These are phyloP conservation scores for Eleutherodactylus coqui DNA, from an alignment of 2,797 vertebrate species.

Conservation along the genomic window DNA sequence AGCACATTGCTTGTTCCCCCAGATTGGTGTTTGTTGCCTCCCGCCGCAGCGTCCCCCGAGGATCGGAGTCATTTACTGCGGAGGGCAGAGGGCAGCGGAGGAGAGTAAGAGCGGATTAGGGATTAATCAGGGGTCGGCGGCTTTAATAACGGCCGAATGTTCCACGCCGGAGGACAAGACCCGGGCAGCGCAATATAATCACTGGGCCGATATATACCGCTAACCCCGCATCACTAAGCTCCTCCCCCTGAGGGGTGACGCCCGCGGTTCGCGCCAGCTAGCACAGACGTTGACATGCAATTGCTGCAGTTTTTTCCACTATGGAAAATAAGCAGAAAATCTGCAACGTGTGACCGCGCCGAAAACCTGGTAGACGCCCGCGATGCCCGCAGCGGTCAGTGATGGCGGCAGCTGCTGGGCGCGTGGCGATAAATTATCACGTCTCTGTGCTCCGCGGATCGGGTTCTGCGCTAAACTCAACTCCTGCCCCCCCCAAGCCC, in stretches of 20 bases:
- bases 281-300: no score
- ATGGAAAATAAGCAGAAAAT: no score
- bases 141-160: not conserved
- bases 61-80: not conserved
- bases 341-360: no score
- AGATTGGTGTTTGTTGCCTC: constrained; percentile 32
- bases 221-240: no score
- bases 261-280: no score
- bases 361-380: no score
- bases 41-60: constrained; percentile 3
- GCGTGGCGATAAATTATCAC: constrained; percentile 2
- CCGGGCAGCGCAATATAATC: not conserved
- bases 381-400: no score
- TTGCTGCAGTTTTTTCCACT: no score
- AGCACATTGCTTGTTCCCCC: no score
- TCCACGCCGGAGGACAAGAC: not conserved
- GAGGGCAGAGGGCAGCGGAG: not conserved
- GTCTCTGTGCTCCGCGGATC: constrained; percentile 10
- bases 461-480: constrained; percentile 19
- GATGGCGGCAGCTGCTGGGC: no score
- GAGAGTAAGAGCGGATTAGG: not conserved
- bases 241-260: no score
- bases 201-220: not conserved
- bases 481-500: constrained; percentile 7
- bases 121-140: not conserved